Evolutionary conservation across 2,113 vertebrate genomes (phyloP), one percentile per base, ranked within the genome.

Genomic region (Anser cygnoides): DNA sequence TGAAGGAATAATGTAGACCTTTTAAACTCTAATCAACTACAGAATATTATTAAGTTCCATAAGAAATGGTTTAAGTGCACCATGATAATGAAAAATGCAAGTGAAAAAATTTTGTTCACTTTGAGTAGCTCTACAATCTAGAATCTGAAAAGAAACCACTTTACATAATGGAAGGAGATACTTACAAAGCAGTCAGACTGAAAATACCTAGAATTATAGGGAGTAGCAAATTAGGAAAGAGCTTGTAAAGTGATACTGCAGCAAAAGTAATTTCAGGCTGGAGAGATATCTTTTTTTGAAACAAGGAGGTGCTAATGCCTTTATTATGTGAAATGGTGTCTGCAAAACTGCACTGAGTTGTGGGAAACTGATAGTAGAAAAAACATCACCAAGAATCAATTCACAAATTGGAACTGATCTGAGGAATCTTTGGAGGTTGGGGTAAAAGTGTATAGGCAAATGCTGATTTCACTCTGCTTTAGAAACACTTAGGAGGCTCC

Each of bases 61-160:
- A 97, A 97, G 91, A 97, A 97, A 95, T 93, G 95, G 66, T 91
- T 95, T 96, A 95, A 97, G 93, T 95, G 86, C 78, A 96, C 94
- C 54, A 63, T 92, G 92, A 95, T 93, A 96, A 93, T 95, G 88
- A 94, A 93, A 97, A 95, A 90, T 82, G 52, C 10, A 31, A 95
- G 58, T 73, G 90, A 92, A 95, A 89, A 94, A 86, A 73, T 52
- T 92, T 91, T 97, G 54, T 96, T 97, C 92, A 68, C 35, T 95
- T 87, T 97, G 90, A 78, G 84, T 93, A 95, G 87, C 93, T 94
- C 86, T 97, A 62, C 94, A 97, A 95, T 97, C 79, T 84, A 91
- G 80, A 96, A 88, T 90, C 80, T 96, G 81, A 96, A 95, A 97
- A 96, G 96, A 97, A 94, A 96, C 79, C 89, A 92, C 87, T 92